Evolutionary conservation across 2,113 vertebrate genomes (phyloP), one percentile per base, ranked within the genome.

Genomic region (Marcusenius ussheri): DNA sequence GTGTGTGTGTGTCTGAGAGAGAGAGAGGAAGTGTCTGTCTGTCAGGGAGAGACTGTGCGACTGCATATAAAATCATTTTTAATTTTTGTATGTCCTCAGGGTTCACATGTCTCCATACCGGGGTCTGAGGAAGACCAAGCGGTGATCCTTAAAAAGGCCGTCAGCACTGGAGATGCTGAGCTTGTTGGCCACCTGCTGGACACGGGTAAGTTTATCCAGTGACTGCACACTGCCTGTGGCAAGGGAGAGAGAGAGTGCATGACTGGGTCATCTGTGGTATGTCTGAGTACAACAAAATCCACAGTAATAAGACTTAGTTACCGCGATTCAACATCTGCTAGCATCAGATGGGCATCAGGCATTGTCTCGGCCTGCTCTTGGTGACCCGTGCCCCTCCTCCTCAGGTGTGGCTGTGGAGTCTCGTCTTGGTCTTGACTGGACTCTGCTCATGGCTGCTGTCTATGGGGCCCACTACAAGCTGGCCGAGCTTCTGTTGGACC

Each of bases 381-480:
- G 42, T 90, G 31, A 86, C 50, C 42, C 24, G 1, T 85, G 13
- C 35, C 3, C 88, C 13, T 83, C 88, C 24, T 5, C 91, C 77
- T 86, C 91, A 99, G 98, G 98, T 74, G 5, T 98, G 93, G 96
- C 93, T 49, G 94, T 98, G 91, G 98, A 99, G 56, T 96, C 93
- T 31, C 95, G 86, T 13, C 96, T 99, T 77, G 93, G 91, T 4
- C 97, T 96, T 93, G 97, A 95, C 0, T 99, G 98, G 98, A 98
- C 97, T 90, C 97, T 97, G 15, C 96, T 99, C 90, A 98, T 99
- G 97, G 97, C 94, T 93, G 97, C 98, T 21, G 97, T 97, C 90
- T 97, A 92, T 0, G 88, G 96, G 90, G 97, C 96, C 6, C 94
- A 98, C 87, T 95, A 95, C 24, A 93, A 97, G 0, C 87, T 98